Conservation (phyloP, 2,888 invertebrate species). For the Panopea generosa region DNA sequence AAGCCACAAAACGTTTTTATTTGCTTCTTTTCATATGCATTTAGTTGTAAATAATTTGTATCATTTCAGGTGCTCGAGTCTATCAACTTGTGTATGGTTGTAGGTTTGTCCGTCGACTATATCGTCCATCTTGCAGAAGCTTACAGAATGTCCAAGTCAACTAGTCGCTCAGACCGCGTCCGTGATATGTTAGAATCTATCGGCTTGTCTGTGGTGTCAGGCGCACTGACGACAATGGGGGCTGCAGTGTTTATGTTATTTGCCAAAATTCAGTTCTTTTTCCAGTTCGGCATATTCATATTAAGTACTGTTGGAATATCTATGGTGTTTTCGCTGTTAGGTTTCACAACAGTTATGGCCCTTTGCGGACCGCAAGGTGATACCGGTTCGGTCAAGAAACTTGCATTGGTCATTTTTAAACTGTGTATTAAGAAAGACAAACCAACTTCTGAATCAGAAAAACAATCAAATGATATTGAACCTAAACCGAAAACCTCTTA, state of each 20-base stretch:
- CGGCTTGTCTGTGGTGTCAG: conserved; percentile 78
- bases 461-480: no score
- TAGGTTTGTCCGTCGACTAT: conserved; percentile 78
- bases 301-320: conserved; percentile 75
- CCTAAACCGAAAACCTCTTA: no score
- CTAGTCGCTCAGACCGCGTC: conserved; percentile 66
- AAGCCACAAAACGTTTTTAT: no score
- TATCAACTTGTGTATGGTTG: conserved; percentile 76
- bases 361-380: conserved; percentile 74
- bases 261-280: conserved; percentile 75
- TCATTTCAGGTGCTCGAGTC: conserved; percentile 75
- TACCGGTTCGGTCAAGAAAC: conserved; percentile 52
- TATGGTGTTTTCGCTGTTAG: conserved; percentile 71
- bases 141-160: conserved; percentile 67
- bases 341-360: conserved; percentile 72
- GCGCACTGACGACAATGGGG: conserved; percentile 77
- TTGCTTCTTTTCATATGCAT: no score
- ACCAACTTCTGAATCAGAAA: no score
- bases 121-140: conserved; percentile 79
- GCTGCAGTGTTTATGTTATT: conserved; percentile 77
- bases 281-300: conserved; percentile 78
- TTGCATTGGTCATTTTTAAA: no score
- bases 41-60: no score
- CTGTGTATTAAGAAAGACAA: no score
- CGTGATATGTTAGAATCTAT: conserved; percentile 71